phyloP scores from a whole-genome alignment of 2,888 invertebrate species.

The Polyploca ridens region DNA sequence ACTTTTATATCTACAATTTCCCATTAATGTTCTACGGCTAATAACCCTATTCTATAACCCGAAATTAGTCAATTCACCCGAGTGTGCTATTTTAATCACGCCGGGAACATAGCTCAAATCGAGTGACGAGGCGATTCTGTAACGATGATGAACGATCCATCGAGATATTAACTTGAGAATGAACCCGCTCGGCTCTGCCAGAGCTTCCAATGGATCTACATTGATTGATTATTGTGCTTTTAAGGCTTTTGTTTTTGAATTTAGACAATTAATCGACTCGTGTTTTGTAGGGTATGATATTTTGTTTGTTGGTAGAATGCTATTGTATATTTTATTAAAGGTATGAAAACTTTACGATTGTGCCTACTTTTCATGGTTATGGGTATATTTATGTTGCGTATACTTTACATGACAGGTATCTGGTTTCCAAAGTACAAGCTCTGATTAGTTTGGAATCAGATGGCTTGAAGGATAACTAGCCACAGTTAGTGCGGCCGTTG shows the following conservation, averaged over 20 bases:
- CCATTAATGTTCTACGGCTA: not conserved
- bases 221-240: constrained; percentile 10
- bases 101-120: constrained; percentile 15
- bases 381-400: too few species aligned
- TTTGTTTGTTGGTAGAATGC: not conserved
- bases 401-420: too few species aligned
- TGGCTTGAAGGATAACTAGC: too few species aligned
- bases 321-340: not conserved
- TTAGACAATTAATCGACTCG: constrained; percentile 8
- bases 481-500: too few species aligned
- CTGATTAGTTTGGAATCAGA: too few species aligned
- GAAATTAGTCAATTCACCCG: constrained; percentile 11
- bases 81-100: constrained; percentile 10
- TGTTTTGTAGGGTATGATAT: not conserved
- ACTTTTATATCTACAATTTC: too few species aligned
- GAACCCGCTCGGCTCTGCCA: constrained; percentile 24
- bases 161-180: constrained; percentile 27
- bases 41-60: not conserved
- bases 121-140: constrained; percentile 25
- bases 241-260: constrained; percentile 5
- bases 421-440: too few species aligned
- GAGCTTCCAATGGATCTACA: constrained; percentile 13
- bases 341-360: not conserved
- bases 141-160: constrained; percentile 39
- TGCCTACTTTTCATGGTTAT: too few species aligned